Evolutionary conservation across 2,888 invertebrate species (phyloP).

Genomic region (Protophormia terraenovae): DNA sequence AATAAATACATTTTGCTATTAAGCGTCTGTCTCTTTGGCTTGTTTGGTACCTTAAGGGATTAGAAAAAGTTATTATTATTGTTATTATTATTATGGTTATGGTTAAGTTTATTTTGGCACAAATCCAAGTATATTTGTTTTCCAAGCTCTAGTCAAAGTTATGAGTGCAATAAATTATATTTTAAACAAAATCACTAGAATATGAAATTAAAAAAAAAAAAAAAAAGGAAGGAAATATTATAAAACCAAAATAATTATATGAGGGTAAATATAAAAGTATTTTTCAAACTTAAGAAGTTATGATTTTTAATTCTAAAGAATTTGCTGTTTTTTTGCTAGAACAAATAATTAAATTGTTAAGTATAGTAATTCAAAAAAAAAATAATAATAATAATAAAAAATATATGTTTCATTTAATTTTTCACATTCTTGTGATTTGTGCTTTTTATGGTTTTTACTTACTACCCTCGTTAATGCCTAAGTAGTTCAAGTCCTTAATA

Average conservation of each 20-base stretch:
- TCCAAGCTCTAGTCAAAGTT: background rate
- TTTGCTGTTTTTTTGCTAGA: too few relatives aligned
- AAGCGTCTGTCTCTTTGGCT: background rate
- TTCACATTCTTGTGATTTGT: too few relatives aligned
- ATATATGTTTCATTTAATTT: too few relatives aligned
- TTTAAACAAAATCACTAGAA: background rate
- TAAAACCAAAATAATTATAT: background rate
- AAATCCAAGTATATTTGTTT: conserved; percentile 44
- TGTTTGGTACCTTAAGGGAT: conserved; percentile 18
- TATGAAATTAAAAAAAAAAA: background rate
- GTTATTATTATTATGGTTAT: background rate
- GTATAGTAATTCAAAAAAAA: too few relatives aligned
- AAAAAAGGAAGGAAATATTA: background rate
- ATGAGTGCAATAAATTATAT: conserved; percentile 20
- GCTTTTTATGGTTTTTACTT: too few relatives aligned
- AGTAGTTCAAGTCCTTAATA: too few relatives aligned
- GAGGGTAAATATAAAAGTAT: background rate
- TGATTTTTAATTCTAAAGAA: too few relatives aligned
- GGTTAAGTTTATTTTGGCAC: conserved; percentile 34
- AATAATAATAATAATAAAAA: too few relatives aligned
- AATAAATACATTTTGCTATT: background rate
- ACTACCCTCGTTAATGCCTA: too few relatives aligned
- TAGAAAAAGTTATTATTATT: conserved; percentile 37
- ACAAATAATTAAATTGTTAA: too few relatives aligned
- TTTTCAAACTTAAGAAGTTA: too few relatives aligned